Percentiles rank a stretch among this genome's conserved stretches.
Conservation (phyloP, 2,113 vertebrate species). For the Cephalopholis sonnerati region DNA sequence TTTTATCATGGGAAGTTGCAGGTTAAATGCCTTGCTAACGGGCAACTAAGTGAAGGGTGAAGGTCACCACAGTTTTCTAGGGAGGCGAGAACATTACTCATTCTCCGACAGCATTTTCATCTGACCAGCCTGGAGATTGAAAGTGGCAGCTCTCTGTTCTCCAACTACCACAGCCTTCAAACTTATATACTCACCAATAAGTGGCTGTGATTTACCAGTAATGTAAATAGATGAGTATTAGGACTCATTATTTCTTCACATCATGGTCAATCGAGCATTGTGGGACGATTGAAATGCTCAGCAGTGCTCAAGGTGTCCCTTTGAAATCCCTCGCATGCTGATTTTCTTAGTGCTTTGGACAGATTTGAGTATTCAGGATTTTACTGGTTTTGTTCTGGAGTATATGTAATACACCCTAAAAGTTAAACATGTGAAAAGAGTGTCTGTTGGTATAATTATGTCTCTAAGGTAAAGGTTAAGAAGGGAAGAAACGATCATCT, state of each 20-base stretch:
- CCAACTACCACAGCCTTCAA: not conserved
- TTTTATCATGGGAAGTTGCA: not conserved
- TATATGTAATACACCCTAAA: not conserved
- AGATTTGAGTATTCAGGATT: not conserved
- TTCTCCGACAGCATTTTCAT: not conserved
- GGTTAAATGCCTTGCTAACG: slow-evolving; percentile 12
- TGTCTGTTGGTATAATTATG: not conserved
- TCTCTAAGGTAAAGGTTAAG: not conserved
- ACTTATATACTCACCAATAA: slow-evolving; percentile 16
- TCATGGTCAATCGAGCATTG: slow-evolving; percentile 19
- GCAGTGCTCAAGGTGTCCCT: slow-evolving; percentile 38
- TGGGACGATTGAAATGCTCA: slow-evolving; percentile 26
- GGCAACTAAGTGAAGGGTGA: slow-evolving; percentile 5
- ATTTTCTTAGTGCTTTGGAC: slow-evolving; percentile 15
- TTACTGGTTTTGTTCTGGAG: not conserved
- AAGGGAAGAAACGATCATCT: slow-evolving; percentile 14
- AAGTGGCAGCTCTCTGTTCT: slow-evolving; percentile 23
- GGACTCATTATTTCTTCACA: slow-evolving; percentile 30
- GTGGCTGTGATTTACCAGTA: slow-evolving; percentile 20
- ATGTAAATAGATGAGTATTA: slow-evolving; percentile 18
- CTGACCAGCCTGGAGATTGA: slow-evolving; percentile 3
- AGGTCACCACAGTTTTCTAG: slow-evolving; percentile 14
- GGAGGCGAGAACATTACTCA: slow-evolving; percentile 15
- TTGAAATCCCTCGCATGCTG: slow-evolving; percentile 30
- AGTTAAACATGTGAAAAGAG: slow-evolving; percentile 8